These are phyloP conservation scores for Rhingia rostrata DNA, from an alignment of 2,888 invertebrate genomes.

Conservation along the genomic window DNA sequence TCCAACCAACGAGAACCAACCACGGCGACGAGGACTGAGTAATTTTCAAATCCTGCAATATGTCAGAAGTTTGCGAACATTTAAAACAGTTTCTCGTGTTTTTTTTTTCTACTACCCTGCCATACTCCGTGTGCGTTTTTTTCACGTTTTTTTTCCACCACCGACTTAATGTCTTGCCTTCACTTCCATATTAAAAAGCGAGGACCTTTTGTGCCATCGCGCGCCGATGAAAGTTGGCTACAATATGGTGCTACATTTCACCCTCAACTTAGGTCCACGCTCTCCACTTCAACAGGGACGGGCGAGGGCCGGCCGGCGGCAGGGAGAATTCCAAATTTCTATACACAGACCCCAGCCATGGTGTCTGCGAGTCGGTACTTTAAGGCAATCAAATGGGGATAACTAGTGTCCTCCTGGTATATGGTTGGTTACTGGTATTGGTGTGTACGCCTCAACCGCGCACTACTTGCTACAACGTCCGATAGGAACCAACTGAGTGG, in stretches of 20 bases:
- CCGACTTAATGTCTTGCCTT: conserved; percentile 46
- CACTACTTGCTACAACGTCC: conserved; percentile 3
- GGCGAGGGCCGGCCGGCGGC: background rate
- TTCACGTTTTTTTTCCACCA: conserved; percentile 24
- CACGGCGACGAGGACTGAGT: conserved; percentile 40
- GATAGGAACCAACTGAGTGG: conserved; percentile 48
- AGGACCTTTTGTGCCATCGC: conserved; percentile 45
- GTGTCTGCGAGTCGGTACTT: conserved; percentile 66
- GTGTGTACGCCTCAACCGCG: conserved; percentile 46
- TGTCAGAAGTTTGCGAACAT: conserved; percentile 72
- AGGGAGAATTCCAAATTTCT: background rate
- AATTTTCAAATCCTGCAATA: conserved; percentile 74
- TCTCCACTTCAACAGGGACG: conserved; percentile 27
- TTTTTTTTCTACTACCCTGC: conserved; percentile 1
- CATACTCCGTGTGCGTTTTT: conserved; percentile 7
- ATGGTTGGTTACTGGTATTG: conserved; percentile 16
- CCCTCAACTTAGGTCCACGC: conserved; percentile 25
- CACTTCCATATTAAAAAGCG: conserved; percentile 36
- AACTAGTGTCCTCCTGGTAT: conserved; percentile 50
- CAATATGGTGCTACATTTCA: conserved; percentile 63
- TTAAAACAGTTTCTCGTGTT: conserved; percentile 51
- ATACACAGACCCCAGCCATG: conserved; percentile 38
- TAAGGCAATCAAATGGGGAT: conserved; percentile 66
- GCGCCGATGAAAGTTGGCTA: conserved; percentile 61
- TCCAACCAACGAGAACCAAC: conserved; percentile 25